phyloP scores from a whole-genome alignment of 2,888 invertebrate genomes.

The Aproaerema taeniolella region DNA sequence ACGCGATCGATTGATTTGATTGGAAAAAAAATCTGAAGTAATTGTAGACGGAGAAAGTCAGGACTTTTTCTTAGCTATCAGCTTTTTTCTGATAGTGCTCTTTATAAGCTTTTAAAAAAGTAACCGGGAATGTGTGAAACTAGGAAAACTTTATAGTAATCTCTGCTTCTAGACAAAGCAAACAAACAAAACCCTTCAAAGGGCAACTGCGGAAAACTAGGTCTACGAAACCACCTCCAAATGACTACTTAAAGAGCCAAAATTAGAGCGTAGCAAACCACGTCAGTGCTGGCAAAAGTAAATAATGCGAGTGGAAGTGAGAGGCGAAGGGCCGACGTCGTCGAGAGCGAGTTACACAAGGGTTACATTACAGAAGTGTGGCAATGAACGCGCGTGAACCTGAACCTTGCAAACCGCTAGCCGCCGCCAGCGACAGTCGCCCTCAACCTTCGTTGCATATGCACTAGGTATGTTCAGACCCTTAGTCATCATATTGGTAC shows the following conservation, averaged over 20 bases:
- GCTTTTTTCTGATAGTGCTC: too few species aligned
- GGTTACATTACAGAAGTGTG: conserved; percentile 78
- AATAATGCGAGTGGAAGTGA: conserved; percentile 55
- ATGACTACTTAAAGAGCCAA: too few species aligned
- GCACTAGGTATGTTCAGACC: background rate
- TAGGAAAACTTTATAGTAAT: too few species aligned
- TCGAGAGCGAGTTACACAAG: conserved; percentile 74
- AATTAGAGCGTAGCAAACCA: too few species aligned
- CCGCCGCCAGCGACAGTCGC: conserved; percentile 52
- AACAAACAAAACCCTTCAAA: too few species aligned
- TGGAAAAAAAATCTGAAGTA: conserved; percentile 1
- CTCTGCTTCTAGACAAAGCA: too few species aligned
- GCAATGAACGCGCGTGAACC: conserved; percentile 76
- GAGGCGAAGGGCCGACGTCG: conserved; percentile 57
- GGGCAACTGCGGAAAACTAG: too few species aligned
- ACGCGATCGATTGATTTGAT: conserved; percentile 2
- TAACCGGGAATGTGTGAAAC: too few species aligned
- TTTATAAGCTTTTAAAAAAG: too few species aligned
- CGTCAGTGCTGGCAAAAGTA: conserved; percentile 29
- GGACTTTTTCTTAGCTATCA: too few species aligned
- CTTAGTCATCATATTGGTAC: background rate
- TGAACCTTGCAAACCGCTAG: conserved; percentile 75
- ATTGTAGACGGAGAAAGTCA: too few species aligned
- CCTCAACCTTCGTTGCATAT: conserved; percentile 37
- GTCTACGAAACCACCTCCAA: too few species aligned